A percentile compares a stretch with the other conserved stretches of the same genome.
These are phyloP conservation scores for Canis aureus DNA, from an alignment of 2,113 vertebrate genomes.

Conservation along the genomic window DNA sequence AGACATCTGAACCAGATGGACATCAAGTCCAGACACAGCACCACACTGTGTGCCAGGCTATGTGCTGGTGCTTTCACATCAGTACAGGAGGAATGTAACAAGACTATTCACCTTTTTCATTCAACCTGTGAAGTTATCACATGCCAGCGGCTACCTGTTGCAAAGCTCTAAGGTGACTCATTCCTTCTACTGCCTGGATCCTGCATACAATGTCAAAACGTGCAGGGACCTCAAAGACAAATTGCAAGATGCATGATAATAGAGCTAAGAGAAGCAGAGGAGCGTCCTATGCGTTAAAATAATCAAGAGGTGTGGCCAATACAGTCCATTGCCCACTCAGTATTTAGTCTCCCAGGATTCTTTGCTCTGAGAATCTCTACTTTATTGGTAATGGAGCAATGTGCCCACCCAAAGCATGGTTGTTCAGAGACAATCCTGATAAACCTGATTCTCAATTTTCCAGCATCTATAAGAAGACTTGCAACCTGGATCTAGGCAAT, in stretches of 20 bases:
- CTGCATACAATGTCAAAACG: neutral
- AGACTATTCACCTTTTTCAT: neutral
- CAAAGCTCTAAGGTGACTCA: fast-evolving
- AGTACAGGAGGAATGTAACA: fast-evolving
- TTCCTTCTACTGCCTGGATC: neutral
- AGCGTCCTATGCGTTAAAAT: neutral
- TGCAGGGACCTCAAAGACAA: neutral
- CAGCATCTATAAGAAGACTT: neutral
- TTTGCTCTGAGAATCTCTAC: neutral
- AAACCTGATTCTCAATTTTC: neutral
- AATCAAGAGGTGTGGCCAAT: too few relatives aligned
- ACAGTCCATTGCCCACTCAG: fast-evolving
- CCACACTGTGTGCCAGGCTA: fast-evolving
- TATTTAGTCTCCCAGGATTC: neutral
- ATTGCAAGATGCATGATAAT: neutral
- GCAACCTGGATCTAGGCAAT: neutral
- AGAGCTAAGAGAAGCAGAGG: neutral
- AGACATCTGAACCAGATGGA: neutral
- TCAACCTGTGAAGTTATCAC: neutral
- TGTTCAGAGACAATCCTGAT: neutral
- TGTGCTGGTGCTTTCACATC: fast-evolving
- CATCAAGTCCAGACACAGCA: neutral
- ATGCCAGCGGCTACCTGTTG: fast-evolving
- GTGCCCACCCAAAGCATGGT: neutral
- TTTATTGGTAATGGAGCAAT: neutral